Evolutionary conservation across 2,113 vertebrate genomes (phyloP), one percentile per base, ranked within the genome.

Genomic region (Pavo muticus): DNA sequence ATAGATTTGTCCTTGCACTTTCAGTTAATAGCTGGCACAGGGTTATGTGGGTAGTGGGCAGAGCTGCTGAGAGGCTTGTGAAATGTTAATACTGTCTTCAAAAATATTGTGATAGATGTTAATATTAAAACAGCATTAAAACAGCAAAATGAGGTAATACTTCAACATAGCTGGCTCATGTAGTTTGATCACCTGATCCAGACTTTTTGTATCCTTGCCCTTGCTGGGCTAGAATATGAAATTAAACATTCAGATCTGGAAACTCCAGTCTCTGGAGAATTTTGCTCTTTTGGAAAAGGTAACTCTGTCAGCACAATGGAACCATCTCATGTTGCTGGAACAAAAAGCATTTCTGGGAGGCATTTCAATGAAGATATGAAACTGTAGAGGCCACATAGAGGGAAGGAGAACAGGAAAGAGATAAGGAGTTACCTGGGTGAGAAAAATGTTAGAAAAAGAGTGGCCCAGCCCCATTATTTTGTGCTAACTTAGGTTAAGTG

Each of bases 231-330:
- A 88, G 96, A 91, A 96, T 89, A 95, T 88, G 91, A 97, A 97
- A 97, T 96, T 92, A 98, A 96, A 90, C 91, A 97, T 96, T 97
- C 97, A 95, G 97, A 96, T 95, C 97, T 88, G 95, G 95, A 97
- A 97, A 92, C 91, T 45, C 73, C 2, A 2, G 24, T 91, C 96
- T 93, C 96, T 30, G 0, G 86, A 93, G 97, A 86, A 71, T 91
- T 95, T 91, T 44, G 57, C 90, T 96, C 94, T 93, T 97, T 96
- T 96, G 95, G 97, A 97, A 97, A 96, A 91, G 70, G 88, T 90
- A 91, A 94, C 91, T 96, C 91, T 95, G 92, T 80, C 64, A 93
- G 91, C 96, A 96, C 94, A 97, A 94, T 94, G 88, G 76, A 87
- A 74, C 75, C 52, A 67, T 88, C 78, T 64, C 48, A 77, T 60